Evolutionary conservation across 1,140 invertebrate genomes (phyloP), one percentile per base, ranked within the genome.

Genomic region (Triops cancriformis): DNA sequence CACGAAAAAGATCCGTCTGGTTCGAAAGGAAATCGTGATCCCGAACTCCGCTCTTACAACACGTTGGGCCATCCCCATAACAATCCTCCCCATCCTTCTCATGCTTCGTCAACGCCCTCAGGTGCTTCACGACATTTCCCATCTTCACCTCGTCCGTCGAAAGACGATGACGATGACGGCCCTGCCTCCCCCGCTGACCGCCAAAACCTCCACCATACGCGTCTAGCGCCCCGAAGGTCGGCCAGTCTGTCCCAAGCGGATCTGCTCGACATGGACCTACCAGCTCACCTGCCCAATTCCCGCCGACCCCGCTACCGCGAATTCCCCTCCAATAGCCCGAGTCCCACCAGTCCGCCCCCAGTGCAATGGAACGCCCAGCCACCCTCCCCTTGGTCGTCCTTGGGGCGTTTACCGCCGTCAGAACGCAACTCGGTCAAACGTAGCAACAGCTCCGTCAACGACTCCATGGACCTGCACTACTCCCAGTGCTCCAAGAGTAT

Each of bases 221-320:
- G 78, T 27, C 26, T 79, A 27, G 78, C 76, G 14, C 78, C 78
- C 18, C 64, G 78, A 74, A 75, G 78, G 31, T 79, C 78, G 72
- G 78, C 78, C n/a, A 76, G 74, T 51, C 78, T 79, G 11, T 79
- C 78, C 11, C 76, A 76, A 37, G 78, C 78, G 23, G 78, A 79
- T 43, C 14, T 43, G 37, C 64, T 28, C 42, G 41, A 28, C 64
- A 78, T n/a, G 77, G 73, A 42, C n/a, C 37, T n/a, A 26, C 74
- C 31, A 2, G 7, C 31, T 37, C 31, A 37, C 77, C 74, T 10
- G 75, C 27, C 75, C 75, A 27, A 51, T 28, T 45, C 1, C 41
- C 43, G 27, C 26, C 28, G 43, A 41, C 26, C 37, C 10, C 75
- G 42, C 26, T 27, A 51, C 41, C 28, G 43, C 64, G 42, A 76